Evolutionary conservation across 1,140 invertebrate species (phyloP), one percentile per base, ranked within the genome.

Genomic region (Apolygus lucorum): DNA sequence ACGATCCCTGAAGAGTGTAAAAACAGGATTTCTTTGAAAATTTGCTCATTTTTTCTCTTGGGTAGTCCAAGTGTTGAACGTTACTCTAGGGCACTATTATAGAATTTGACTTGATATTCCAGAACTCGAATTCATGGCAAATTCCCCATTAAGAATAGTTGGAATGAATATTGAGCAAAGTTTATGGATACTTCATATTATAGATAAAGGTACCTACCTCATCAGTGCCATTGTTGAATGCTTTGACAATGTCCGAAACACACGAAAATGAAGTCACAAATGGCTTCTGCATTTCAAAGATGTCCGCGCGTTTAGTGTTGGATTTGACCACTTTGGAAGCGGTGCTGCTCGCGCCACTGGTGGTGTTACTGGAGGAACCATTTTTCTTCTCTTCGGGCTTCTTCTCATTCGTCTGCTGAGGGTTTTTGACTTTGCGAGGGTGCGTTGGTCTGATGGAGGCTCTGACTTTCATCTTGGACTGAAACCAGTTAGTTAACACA

Each of bases 221-320:
- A 25, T 76, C 71, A 28, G 73, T 78, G 11, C 49, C 25, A 27
- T 26, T 28, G 52, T 2, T 65, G 2, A 14, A 25, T 63, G 67
- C 24, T 63, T 62, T 17, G 21, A 68, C 63, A 28, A 28, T 13
- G 26, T 27, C 28, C n/a, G 25, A 63, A 13, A 25, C 14, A 17
- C 2, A 24, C 2, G n/a, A 63, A 62, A 8, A 63, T 13, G 62
- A 29, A 4, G 52, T 27, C 4, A n/a, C 13, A 13, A 68, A 68
- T 11, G n/a, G 22, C 17, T 63, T 25, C 28, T 22, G 21, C 4
- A 24, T 25, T 17, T 27, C 22, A 62, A 62, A n/a, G 2, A 62
- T 11, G 8, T 62, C 25, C 17, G 24, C 1, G 4, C 17, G 64
- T 27, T 25, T 26, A 13, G 42, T 13, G 4, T 27, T 8, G 4